Evolutionary conservation across 2,797 vertebrate species (phyloP), one percentile per base, ranked within the genome.

Genomic region (Sandelia bainsii): DNA sequence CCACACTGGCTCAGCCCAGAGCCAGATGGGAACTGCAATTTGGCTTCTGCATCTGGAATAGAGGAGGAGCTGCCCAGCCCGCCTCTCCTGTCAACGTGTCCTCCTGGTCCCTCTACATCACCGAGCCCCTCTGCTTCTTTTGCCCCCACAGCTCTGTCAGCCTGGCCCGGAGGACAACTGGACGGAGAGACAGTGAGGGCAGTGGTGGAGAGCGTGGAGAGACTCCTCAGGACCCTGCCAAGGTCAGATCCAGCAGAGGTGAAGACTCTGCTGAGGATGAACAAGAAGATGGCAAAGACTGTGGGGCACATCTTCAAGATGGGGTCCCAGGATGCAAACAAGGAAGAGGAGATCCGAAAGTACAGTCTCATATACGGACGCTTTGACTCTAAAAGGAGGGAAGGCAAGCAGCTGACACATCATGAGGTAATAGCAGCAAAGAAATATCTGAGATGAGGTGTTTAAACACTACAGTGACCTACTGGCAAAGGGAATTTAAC

Each of bases 261-360:
- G 1, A 95, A 96, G 25, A 96, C 96, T 1, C 88, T 99, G 54
- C 93, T 98, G 64, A 96, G 96, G 89, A 95, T 98, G 89, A 98
- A 98, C 89, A 98, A 98, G 94, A 99, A 98, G 87, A 89, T 99
- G 89, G 96, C 97, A 7, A 96, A 97, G 86, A 95, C 96, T 0
- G 96, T 99, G 73, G 97, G 97, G 3, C 98, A 98, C 89, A 97
- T 99, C 87, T 99, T 99, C 90, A 96, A 96, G 76, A 95, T 98
- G 95, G 96, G 93, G 23, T 93, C 96, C 0, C 94, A 95, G 0
- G 96, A 97, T 72, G 93, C 89, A 16, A 95, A 93, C 82, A 98
- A 97, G 79, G 97, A 98, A 76, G 96, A 98, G 67, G 97, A 99
- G 91, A 98, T 98, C 83, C 93, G 97, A 27, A 97, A 98, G 75